Base-by-base conservation (phyloP, 2,797 vertebrate genomes). In the Todus mexicanus region DNA sequence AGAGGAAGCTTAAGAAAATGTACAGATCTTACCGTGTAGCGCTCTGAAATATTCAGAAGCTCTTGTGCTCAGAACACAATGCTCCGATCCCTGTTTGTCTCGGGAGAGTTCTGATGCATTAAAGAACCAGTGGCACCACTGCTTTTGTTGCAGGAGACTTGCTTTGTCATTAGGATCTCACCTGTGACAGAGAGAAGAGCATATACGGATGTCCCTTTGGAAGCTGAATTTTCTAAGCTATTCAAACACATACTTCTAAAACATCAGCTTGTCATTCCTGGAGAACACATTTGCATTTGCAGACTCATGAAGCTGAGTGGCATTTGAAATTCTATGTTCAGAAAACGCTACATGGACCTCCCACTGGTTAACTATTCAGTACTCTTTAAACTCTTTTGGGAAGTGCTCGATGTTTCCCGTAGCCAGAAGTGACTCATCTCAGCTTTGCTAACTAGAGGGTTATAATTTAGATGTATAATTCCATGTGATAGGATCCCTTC, bases 41-140 rank as follows among this genome's bases (percentile, higher is more conserved):
- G 48, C 27, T 61, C 29, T 79, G 71, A 92, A 94, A 94, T 80
- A 94, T 77, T 87, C 68, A 89, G 69, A 76, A 89, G 75, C 26
- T 15, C 27, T 57, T 92, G 65, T 71, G 65, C 72, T 89, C 57
- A 61, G 60, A 74, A 51, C 47, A 43, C 35, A 61, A 7, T 73
- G 38, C 38, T 95, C 8, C 61, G 85, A 78, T 51, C 54, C 73
- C 12, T 2, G 1, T 51, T 77, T 68, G 54, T 15, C 43, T 87
- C 38, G 33, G 51, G 66, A 81, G 56, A 73, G 29, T 65, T 29
- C 13, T 4, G 9, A 45, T 81, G 78, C 63, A 84, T 78, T 84
- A 87, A 89, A 57, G 37, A 64, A 19, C n/a, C 76, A 65, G 50
- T 37, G 51, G 61, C 80, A 87, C 26, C 84, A 53, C 51, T 82